Percentiles rank a stretch among this genome's conserved stretches.
Evolutionary conservation across 1,140 invertebrate genomes (phyloP).

Genomic region (Sinella curviseta): DNA sequence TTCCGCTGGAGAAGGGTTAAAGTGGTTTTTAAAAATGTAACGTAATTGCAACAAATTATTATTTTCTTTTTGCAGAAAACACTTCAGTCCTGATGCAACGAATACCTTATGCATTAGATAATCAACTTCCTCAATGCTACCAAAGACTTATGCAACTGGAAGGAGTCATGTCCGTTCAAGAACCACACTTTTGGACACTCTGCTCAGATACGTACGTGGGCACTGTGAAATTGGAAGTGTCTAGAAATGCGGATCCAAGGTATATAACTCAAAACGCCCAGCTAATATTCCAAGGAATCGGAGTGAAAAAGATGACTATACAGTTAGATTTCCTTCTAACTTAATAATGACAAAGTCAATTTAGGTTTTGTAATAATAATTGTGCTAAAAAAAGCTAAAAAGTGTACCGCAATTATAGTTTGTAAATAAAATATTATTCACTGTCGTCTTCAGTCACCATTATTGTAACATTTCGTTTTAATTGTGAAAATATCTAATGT

Average conservation of each 20-base stretch:
- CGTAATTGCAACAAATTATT: conserved; percentile 35
- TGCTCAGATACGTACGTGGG: conserved; percentile 91
- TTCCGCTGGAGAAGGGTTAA: too few species aligned
- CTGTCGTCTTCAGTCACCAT: too few species aligned
- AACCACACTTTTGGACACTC: conserved; percentile 95
- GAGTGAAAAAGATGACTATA: conserved; percentile 85
- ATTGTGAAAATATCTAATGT: too few species aligned
- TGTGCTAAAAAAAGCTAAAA: background rate
- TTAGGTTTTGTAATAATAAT: background rate
- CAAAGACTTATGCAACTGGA: conserved; percentile 86
- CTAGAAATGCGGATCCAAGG: conserved; percentile 82
- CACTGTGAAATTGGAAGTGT: conserved; percentile 88
- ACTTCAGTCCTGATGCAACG: conserved; percentile 88
- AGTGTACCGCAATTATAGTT: background rate
- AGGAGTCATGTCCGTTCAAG: conserved; percentile 87
- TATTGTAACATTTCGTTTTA: too few species aligned
- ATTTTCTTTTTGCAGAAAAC: conserved; percentile 64
- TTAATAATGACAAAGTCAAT: conserved; percentile 34
- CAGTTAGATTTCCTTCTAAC: conserved; percentile 81
- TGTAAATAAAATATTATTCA: background rate
- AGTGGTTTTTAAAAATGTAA: conserved; percentile 16
- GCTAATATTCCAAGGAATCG: conserved; percentile 86
- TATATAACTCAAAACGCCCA: conserved; percentile 89
- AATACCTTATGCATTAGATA: conserved; percentile 78
- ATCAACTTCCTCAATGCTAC: conserved; percentile 81